Conservation (phyloP, 2,797 vertebrate species). For the Saxicola maurus region DNA sequence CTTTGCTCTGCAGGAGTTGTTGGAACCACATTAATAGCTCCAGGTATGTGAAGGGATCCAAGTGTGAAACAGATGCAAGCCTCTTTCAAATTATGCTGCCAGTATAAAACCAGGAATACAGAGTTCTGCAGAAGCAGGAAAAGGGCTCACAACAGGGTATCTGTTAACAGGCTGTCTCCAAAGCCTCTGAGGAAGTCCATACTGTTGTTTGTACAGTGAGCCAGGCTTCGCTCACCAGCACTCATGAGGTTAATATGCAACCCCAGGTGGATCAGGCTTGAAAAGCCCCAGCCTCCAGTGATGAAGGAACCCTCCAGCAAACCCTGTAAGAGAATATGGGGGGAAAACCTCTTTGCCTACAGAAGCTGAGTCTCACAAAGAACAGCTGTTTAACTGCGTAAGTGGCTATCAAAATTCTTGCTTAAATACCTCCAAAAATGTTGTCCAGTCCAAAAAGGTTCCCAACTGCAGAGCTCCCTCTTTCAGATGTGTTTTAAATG, state of each 20-base stretch:
- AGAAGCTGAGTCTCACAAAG: neutral
- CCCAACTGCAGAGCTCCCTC: neutral
- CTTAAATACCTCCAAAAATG: neutral
- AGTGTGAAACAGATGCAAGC: neutral
- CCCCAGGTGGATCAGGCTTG: fast-evolving
- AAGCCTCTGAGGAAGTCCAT: neutral
- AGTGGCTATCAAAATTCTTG: neutral
- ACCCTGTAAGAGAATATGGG: fast-evolving
- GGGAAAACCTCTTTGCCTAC: neutral
- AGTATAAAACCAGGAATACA: neutral
- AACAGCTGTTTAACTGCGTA: neutral
- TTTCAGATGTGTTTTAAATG: neutral
- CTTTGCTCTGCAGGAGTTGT: neutral
- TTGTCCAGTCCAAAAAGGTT: neutral
- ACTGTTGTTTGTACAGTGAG: fast-evolving
- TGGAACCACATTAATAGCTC: neutral
- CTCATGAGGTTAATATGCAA: fast-evolving
- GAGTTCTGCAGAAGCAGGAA: neutral
- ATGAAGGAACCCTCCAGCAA: neutral
- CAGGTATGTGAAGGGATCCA: neutral
- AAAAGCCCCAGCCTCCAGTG: neutral
- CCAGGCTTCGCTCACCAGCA: neutral
- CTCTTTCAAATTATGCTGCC: neutral
- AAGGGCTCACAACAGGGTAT: fast-evolving
- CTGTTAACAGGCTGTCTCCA: neutral